A percentile compares a stretch with the other conserved stretches of the same genome.
Conservation (phyloP, 2,888 invertebrate genomes). For the Leptinotarsa peninsularis region DNA sequence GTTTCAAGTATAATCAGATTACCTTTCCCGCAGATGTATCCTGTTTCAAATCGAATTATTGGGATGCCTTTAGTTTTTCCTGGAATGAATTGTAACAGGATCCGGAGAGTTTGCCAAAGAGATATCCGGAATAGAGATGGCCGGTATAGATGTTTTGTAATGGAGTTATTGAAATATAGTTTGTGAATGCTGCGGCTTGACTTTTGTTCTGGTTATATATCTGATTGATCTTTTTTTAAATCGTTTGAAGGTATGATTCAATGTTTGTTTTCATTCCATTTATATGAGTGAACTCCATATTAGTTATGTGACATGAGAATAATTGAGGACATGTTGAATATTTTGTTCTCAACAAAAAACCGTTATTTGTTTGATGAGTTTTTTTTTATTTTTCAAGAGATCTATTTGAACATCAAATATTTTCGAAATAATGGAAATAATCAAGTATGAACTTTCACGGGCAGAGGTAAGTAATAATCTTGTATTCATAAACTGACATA, state of each 20-base stretch:
- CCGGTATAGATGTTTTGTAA: neutral
- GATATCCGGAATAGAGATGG: neutral
- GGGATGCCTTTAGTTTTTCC: constrained; percentile 7
- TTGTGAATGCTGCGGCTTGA: neutral
- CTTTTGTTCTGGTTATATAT: neutral
- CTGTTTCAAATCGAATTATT: constrained; percentile 10
- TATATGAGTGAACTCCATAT: too few species aligned
- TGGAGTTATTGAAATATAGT: constrained; percentile 9
- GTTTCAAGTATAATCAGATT: constrained; percentile 8
- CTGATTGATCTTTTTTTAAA: neutral
- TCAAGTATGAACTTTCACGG: too few species aligned
- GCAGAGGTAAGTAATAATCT: too few species aligned
- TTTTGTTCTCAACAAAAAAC: too few species aligned
- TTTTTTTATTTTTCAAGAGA: too few species aligned
- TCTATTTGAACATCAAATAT: too few species aligned
- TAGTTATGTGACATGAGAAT: too few species aligned
- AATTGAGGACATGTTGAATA: too few species aligned
- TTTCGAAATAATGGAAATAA: too few species aligned
- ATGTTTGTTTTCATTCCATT: neutral
- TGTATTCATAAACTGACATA: too few species aligned
- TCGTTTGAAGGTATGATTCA: neutral
- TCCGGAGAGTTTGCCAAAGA: constrained; percentile 4
- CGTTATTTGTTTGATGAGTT: too few species aligned
- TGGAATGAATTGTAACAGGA: constrained; percentile 16
- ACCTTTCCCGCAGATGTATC: constrained; percentile 10